These are phyloP conservation scores for Scytalopus superciliaris DNA, from an alignment of 2,113 vertebrate species.

Conservation along the genomic window DNA sequence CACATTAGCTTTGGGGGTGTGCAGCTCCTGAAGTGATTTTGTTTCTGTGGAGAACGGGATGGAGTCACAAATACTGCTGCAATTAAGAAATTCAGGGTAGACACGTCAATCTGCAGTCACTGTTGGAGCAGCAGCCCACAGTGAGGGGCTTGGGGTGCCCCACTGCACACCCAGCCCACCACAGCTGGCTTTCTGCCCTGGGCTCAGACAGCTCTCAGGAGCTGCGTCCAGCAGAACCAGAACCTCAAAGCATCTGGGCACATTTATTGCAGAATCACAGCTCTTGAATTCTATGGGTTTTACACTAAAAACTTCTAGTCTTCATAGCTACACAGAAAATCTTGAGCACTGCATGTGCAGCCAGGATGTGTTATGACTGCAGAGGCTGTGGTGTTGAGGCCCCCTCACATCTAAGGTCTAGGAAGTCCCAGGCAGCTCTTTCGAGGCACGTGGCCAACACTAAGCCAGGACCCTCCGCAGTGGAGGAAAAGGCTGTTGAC, in stretches of 20 bases:
- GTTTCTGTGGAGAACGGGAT: neutral
- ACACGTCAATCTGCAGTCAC: rapidly evolving
- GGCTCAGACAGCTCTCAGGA: neutral
- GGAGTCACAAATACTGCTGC: neutral
- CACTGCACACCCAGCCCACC: neutral
- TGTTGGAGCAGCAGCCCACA: neutral
- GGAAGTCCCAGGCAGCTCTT: neutral
- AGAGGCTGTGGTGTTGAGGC: neutral
- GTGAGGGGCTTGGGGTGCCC: neutral
- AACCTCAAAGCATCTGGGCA: neutral
- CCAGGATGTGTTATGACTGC: rapidly evolving
- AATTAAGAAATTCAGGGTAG: neutral
- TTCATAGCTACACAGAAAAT: neutral
- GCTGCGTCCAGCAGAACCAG: neutral
- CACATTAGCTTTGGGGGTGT: neutral
- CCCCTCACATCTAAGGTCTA: neutral
- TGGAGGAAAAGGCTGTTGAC: neutral
- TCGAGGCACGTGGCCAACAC: rapidly evolving
- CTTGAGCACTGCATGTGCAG: neutral
- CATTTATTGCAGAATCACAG: neutral
- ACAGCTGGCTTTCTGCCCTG: neutral
- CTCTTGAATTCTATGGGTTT: neutral
- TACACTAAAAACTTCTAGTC: neutral
- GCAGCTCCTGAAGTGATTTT: neutral
- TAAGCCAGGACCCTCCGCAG: rapidly evolving